Conservation (phyloP, 2,888 invertebrate genomes). For the Cephus runcator region DNA sequence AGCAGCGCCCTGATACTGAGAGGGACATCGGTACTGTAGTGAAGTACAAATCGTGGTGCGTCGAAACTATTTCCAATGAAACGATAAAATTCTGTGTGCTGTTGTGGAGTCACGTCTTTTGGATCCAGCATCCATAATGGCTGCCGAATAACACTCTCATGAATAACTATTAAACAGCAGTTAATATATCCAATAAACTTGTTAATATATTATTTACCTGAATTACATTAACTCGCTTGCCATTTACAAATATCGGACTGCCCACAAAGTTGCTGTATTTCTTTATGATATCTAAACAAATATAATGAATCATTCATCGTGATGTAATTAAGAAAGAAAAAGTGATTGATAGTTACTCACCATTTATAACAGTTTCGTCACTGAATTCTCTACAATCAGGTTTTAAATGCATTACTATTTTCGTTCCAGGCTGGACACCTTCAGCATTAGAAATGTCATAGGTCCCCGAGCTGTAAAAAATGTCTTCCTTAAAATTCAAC, state of each 20-base stretch:
- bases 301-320: background rate
- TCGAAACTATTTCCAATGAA: conserved; percentile 89
- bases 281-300: conserved; percentile 79
- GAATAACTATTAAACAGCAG: conserved; percentile 5
- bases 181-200: background rate
- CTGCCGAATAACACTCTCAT: conserved; percentile 63
- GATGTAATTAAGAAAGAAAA: background rate
- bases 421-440: conserved; percentile 88
- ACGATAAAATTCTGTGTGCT: conserved; percentile 93
- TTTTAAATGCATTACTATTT: conserved; percentile 91
- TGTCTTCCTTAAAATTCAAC: too few relatives aligned
- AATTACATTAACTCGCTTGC: conserved; percentile 87
- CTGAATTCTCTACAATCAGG: conserved; percentile 89
- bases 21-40: conserved; percentile 94
- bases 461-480: conserved; percentile 76
- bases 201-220: conserved; percentile 68
- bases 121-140: conserved; percentile 95
- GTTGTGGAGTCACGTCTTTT: conserved; percentile 84
- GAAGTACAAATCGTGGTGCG: conserved; percentile 87
- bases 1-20: conserved; percentile 89
- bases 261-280: conserved; percentile 99
- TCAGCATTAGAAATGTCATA: conserved; percentile 91
- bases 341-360: conserved; percentile 59
- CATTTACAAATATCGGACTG: conserved; percentile 91
- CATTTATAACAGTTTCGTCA: conserved; percentile 84